Evolutionary conservation across 1,140 invertebrate species (phyloP).

Genomic region (Drosophila chauvacae): DNA sequence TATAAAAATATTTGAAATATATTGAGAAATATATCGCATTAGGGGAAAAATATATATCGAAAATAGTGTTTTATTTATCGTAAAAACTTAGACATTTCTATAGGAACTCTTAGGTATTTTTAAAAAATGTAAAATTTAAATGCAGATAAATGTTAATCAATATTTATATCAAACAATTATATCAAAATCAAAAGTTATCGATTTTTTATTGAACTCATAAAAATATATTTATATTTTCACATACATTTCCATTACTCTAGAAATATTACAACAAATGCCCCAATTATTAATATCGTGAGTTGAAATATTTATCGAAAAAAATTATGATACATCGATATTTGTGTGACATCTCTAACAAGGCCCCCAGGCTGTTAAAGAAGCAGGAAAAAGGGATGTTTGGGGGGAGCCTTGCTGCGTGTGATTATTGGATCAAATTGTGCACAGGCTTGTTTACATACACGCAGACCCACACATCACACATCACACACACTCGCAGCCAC

Average conservation of each 20-base stretch:
- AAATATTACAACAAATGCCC: background rate
- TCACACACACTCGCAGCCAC: constrained; percentile 2
- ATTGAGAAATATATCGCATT: too few relatives aligned
- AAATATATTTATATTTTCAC: too few relatives aligned
- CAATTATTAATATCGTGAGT: background rate
- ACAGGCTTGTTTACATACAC: constrained; percentile 34
- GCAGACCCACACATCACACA: constrained; percentile 9
- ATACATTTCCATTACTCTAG: too few relatives aligned
- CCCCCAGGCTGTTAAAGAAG: background rate
- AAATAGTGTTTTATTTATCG: too few relatives aligned
- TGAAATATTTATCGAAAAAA: background rate
- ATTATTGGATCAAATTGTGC: constrained; percentile 65
- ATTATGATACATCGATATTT: background rate
- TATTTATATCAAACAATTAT: background rate
- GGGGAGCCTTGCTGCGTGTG: constrained; percentile 44
- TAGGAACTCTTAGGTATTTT: too few relatives aligned
- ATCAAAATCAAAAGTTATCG: too few relatives aligned
- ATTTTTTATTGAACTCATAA: too few relatives aligned
- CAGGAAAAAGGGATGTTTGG: constrained; percentile 17
- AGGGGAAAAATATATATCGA: too few relatives aligned
- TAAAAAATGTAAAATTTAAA: too few relatives aligned
- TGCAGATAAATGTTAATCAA: too few relatives aligned
- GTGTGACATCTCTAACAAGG: background rate
- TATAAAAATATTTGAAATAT: background rate
- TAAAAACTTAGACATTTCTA: too few relatives aligned